Conservation (phyloP, 2,113 vertebrate species). For the Etia nguti region DNA sequence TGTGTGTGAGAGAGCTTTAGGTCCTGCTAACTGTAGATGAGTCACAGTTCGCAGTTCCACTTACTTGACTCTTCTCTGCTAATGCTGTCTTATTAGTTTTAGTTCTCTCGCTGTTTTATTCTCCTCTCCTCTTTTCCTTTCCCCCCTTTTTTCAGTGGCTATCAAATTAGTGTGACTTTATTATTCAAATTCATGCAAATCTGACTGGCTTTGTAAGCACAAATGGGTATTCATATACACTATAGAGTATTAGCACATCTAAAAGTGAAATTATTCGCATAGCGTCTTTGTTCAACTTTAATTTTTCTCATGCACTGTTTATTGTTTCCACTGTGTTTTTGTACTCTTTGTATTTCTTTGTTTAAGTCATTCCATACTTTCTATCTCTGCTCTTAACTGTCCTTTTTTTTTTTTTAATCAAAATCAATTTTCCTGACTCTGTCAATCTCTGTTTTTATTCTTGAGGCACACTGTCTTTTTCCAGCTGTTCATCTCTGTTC, state of each 20-base stretch:
- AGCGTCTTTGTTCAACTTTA: background rate
- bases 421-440: background rate
- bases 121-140: background rate
- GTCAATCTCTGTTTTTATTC: background rate
- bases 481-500: background rate
- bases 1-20: background rate
- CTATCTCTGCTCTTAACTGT: background rate
- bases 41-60: constrained; percentile 43
- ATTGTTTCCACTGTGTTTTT: background rate
- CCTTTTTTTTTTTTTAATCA: background rate
- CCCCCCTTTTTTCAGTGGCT: background rate
- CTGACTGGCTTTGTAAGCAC: background rate
- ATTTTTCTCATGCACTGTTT: background rate
- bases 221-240: background rate
- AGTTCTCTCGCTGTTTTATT: constrained; percentile 20
- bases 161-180: constrained; percentile 2
- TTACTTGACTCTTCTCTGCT: constrained; percentile 37
- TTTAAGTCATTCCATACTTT: background rate
- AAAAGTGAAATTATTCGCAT: background rate
- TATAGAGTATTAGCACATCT: background rate
- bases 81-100: constrained; percentile 50
- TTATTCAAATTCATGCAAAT: background rate
- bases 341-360: background rate
- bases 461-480: background rate
- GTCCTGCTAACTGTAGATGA: constrained; percentile 21